Evolutionary conservation across 2,797 vertebrate species (phyloP).

Genomic region (Enteromius anoplus): DNA sequence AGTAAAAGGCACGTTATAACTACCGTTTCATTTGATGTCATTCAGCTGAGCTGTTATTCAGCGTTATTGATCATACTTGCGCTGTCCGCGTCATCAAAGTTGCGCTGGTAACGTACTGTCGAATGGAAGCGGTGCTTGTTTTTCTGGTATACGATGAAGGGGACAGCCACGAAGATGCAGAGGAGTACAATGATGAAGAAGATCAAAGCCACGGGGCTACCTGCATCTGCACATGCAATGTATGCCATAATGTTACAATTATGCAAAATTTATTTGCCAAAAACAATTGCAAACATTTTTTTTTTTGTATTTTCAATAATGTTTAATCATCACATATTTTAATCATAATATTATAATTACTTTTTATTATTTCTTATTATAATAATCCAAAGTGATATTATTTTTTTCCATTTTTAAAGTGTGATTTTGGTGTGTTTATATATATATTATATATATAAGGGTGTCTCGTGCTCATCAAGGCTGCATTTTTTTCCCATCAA

Average conservation of each 20-base stretch:
- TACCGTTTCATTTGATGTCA: slow-evolving; percentile 56
- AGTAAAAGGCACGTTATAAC: slow-evolving; percentile 57
- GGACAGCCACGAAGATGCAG: slow-evolving; percentile 52
- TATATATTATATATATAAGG: too few species aligned
- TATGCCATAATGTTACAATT: neutral
- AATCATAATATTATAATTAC: neutral
- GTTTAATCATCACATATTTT: neutral
- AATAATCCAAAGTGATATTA: too few species aligned
- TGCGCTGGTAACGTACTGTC: slow-evolving; percentile 76
- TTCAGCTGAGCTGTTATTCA: slow-evolving; percentile 61
- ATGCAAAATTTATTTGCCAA: neutral
- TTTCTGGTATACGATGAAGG: slow-evolving; percentile 74
- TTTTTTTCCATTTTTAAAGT: too few species aligned
- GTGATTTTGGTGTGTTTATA: too few species aligned
- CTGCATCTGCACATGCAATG: slow-evolving; percentile 63
- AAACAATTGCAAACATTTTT: neutral
- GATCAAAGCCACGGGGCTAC: slow-evolving; percentile 68
- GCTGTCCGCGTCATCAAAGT: slow-evolving; percentile 72
- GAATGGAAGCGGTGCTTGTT: slow-evolving; percentile 66
- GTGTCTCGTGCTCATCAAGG: too few species aligned
- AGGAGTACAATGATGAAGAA: slow-evolving; percentile 72
- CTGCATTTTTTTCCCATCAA: too few species aligned
- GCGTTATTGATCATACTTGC: slow-evolving; percentile 74
- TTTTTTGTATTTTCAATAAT: neutral
- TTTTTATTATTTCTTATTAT: too few species aligned